Base-by-base conservation (phyloP, 1,140 invertebrate species). In the Cotesia glomerata region DNA sequence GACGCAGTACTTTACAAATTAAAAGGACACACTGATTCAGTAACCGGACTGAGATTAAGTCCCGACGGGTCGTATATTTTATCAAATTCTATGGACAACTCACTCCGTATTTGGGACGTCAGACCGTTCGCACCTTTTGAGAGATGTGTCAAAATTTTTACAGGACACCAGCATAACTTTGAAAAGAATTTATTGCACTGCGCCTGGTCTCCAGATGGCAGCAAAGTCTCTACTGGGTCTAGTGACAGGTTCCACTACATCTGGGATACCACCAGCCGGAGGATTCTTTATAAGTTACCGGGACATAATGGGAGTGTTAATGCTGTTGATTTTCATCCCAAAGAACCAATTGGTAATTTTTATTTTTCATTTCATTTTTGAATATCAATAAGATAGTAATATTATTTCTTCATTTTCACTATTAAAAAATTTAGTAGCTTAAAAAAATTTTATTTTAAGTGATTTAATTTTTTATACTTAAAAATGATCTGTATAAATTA, bases 281-380 rank as follows among this genome's bases (percentile, higher is more conserved):
- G 95, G 66, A 95, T 99, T 78, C 84, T 98, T 3, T 99, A 99
- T 86, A 99, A 98, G 88, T 88, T 99, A 66, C 98, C 98, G 0
- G 98, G 98, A 0, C 98, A 99, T 85, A 95, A 96, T 85, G 98
- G 98, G 18, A 95, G 96, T 75, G 96, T 99, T 3, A 99, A 99
- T 84, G 97, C 97, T 82, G 92, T 98, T 0, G 94, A 97, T 85
- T 99, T 99, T 81, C 98, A 99, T 89, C 95, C 95, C 0, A 92
- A 91, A 59, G 97, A 99, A 86, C 95, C 98, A 5, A 95, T 99
- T 68, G 84, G 93, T 94, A 88, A 89, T 88, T 80, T 2, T 51
- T 35, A 77, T 11, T 78, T 8, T 1, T 45, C 2, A 45, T 81
- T 84, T 78, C 76, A 54, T 66, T 75, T 80, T 52, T 18, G 5